Base-by-base conservation (phyloP, 2,113 vertebrate genomes). In the Tetraodon nigroviridis region DNA sequence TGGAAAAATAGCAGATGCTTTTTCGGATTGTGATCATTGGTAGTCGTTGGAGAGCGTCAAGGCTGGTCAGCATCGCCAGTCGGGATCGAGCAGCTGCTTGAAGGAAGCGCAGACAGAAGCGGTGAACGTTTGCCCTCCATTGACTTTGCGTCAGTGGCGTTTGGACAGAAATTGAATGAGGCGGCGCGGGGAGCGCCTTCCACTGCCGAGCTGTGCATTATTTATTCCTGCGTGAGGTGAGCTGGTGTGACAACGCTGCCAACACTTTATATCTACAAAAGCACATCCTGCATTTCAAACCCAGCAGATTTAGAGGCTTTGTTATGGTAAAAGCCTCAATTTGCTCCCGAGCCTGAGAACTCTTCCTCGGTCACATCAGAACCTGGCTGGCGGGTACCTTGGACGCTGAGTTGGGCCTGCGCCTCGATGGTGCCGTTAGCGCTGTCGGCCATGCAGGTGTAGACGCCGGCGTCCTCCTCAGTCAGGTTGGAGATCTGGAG, bases 351-450 rank as follows among this genome's bases (percentile, higher is more conserved):
- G 12, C 32, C 7, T 12, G 32, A 11, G 1, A 8, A 37, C 12
- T 37, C 32, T 12, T 37, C 32, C 2, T 12, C 8, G 1, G 32
- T 12, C 32, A 37, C 8, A 1, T 1, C 1, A 11, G 7, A 37
- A 37, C 32, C 32, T 12, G 7, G 7, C 11, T n/a, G 22, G 21
- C 14, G 55, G 3, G 6, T 92, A 99, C 97, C 96, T 92, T 95
- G 94, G 11, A 99, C 71, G 1, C 76, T 58, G 64, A 99, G 93
- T 22, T 94, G 93, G n/a, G 93, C 92, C 54, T 92, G 92, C 13
- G 92, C 91, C 69, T 93, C 90, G 13, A 92, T 69, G 0, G 93
- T 94, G 51, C 91, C 82, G 3, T 98, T 98, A 17, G 79, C 81
- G 0, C 88, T 93, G 20, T 93, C 92, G 0, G 87, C 95, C 55